Percentiles rank a stretch among this genome's conserved stretches.
phyloP scores from a whole-genome alignment of 2,888 invertebrate genomes.

The Leptura quadrifasciata region DNA sequence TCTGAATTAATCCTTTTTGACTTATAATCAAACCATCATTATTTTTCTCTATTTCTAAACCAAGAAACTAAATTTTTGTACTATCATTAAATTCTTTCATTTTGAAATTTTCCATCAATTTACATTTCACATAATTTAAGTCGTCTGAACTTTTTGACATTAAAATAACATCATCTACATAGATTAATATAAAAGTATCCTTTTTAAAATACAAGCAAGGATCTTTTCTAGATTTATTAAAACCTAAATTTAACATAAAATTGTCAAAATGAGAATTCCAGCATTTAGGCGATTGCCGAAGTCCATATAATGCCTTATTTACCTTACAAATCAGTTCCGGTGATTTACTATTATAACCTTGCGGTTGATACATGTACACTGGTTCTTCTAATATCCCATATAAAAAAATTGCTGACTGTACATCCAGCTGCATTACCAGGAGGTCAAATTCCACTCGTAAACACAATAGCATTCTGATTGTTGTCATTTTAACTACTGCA shows the following conservation, averaged over 20 bases:
- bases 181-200: no score
- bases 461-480: conserved; percentile 14
- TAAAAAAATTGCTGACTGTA: conserved; percentile 1
- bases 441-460: background rate
- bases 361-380: no score
- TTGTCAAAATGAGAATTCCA: conserved; percentile 21
- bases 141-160: no score
- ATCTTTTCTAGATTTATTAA: no score
- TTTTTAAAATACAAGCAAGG: no score
- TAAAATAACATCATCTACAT: no score
- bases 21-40: conserved; percentile 13
- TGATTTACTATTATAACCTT: background rate
- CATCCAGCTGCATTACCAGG: background rate
- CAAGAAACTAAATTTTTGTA: conserved; percentile 19
- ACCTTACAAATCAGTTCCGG: conserved; percentile 1
- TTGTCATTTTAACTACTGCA: background rate
- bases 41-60: conserved; percentile 28
- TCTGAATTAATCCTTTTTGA: conserved; percentile 28
- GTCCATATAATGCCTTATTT: conserved; percentile 18
- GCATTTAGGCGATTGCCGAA: conserved; percentile 6
- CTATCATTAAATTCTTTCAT: conserved; percentile 21
- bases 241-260: no score
- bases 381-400: conserved; percentile 10
- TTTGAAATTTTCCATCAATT: no score
- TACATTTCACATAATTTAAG: no score